Evolutionary conservation across 2,888 invertebrate genomes (phyloP).

Genomic region (Ennomos quercinarius): DNA sequence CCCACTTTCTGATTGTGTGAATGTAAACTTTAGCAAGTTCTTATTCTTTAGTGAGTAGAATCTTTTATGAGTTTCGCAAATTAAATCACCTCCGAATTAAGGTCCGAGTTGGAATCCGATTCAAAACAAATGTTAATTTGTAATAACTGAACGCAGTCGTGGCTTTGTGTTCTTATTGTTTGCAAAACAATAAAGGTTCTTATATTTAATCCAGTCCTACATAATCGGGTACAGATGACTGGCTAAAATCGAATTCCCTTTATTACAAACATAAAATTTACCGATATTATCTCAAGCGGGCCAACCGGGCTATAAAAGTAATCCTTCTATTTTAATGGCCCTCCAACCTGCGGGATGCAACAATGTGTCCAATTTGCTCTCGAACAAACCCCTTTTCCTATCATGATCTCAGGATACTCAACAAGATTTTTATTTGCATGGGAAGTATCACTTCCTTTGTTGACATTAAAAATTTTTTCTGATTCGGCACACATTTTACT

Average conservation of each 20-base stretch:
- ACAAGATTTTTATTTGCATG: conserved; percentile 53
- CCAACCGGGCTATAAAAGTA: conserved; percentile 80
- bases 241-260: conserved; percentile 82
- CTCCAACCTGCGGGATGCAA: conserved; percentile 79
- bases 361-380: conserved; percentile 73
- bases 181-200: conserved; percentile 48
- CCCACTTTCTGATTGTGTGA: conserved; percentile 83
- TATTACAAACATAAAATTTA: conserved; percentile 82
- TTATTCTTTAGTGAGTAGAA: conserved; percentile 71
- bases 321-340: conserved; percentile 82
- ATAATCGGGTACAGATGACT: conserved; percentile 79
- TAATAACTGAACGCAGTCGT: conserved; percentile 22
- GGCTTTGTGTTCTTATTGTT: conserved; percentile 40
- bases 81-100: conserved; percentile 68
- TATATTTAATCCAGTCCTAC: conserved; percentile 60
- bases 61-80: conserved; percentile 73
- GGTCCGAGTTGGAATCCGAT: conserved; percentile 25
- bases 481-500: conserved; percentile 32
- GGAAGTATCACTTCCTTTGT: conserved; percentile 35
- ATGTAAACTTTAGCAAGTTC: conserved; percentile 80
- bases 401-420: conserved; percentile 51
- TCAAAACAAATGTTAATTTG: conserved; percentile 42
- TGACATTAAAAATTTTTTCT: conserved; percentile 20
- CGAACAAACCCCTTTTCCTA: conserved; percentile 49
- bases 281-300: conserved; percentile 82